Evolutionary conservation across 2,888 invertebrate species (phyloP).

Genomic region (Pollenia labialis): DNA sequence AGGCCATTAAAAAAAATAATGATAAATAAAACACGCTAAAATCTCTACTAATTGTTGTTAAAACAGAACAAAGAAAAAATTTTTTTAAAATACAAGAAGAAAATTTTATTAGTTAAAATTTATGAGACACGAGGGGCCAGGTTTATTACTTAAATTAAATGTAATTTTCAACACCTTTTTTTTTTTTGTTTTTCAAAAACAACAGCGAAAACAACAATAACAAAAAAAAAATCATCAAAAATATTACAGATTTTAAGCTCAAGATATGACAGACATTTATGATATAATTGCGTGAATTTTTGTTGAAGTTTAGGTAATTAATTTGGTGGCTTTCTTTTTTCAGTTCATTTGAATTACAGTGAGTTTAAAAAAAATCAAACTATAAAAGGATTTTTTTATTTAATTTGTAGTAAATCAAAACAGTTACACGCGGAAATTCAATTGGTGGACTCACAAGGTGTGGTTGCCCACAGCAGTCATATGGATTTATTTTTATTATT

Average conservation of each 20-base stretch:
- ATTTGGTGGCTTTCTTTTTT: constrained; percentile 8
- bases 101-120: constrained; percentile 26
- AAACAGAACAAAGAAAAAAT: background rate
- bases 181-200: constrained; percentile 54
- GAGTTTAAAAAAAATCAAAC: background rate
- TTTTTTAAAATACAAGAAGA: constrained; percentile 12
- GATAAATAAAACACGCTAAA: constrained; percentile 20
- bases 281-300: constrained; percentile 50
- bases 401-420: too few species aligned
- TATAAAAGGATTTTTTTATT: too few species aligned
- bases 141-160: constrained; percentile 58
- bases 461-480: too few species aligned
- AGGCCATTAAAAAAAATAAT: constrained; percentile 22
- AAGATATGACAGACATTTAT: constrained; percentile 28
- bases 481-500: too few species aligned
- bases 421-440: too few species aligned
- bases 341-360: constrained; percentile 10
- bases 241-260: constrained; percentile 28
- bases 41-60: constrained; percentile 46
- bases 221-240: constrained; percentile 30
- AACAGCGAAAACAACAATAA: constrained; percentile 73
- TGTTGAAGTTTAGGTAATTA: constrained; percentile 4
- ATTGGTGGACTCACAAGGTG: too few species aligned
- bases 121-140: constrained; percentile 28
- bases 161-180: constrained; percentile 55